Conservation (phyloP, 2,888 invertebrate species). For the Sinhomidia bicolor region DNA sequence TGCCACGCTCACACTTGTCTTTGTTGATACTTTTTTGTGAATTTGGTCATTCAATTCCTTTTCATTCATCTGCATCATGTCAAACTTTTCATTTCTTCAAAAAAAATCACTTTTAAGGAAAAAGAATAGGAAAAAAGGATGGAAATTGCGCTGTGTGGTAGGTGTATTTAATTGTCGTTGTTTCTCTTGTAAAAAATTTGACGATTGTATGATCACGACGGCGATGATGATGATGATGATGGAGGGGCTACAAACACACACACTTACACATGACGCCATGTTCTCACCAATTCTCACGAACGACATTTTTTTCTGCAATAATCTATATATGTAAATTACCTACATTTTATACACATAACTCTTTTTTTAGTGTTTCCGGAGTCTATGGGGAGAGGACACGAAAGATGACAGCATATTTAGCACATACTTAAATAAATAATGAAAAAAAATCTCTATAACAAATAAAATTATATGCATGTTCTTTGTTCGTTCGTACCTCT, state of each 20-base stretch:
- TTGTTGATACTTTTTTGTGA: not conserved
- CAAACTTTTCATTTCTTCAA: conserved; percentile 21
- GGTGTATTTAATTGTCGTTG: conserved; percentile 8
- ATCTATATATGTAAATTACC: not conserved
- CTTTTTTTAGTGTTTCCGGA: conserved; percentile 19
- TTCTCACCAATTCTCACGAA: conserved; percentile 7
- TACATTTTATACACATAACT: not conserved
- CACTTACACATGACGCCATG: not conserved
- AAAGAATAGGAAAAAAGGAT: not conserved
- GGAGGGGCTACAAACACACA: no score
- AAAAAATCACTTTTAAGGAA: conserved; percentile 17
- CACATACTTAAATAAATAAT: not conserved
- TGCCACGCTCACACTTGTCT: not conserved
- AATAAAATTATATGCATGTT: conserved; percentile 17
- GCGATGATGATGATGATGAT: not conserved
- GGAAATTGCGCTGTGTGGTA: not conserved
- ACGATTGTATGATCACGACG: not conserved
- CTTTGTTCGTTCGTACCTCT: not conserved
- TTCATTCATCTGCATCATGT: not conserved
- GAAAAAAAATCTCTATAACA: conserved; percentile 16
- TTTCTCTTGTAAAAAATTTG: not conserved
- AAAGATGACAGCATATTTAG: not conserved
- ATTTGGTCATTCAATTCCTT: not conserved
- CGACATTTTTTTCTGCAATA: not conserved
- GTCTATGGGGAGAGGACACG: not conserved